These are phyloP conservation scores for Danionella dracula DNA, from an alignment of 2,797 vertebrate genomes.

Conservation along the genomic window DNA sequence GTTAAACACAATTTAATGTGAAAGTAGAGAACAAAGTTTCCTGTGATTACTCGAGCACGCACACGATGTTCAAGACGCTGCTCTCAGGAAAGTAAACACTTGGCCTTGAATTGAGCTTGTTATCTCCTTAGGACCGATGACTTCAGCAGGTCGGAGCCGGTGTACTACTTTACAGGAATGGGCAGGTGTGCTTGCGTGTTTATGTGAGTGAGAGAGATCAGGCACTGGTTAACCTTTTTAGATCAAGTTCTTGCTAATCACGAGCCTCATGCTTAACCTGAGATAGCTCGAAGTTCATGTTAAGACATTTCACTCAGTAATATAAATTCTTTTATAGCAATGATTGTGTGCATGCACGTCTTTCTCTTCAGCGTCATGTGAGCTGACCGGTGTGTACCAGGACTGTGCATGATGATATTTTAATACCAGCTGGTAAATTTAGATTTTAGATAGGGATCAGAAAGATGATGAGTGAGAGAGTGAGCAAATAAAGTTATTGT, in stretches of 20 bases:
- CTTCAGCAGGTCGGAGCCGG: conserved; percentile 18
- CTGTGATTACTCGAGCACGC: neutral
- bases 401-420: conserved; percentile 61
- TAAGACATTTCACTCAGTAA: neutral
- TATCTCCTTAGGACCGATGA: conserved; percentile 32
- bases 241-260: neutral
- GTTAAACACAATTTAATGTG: too few relatives aligned
- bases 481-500: too few relatives aligned
- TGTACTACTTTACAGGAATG: conserved; percentile 18
- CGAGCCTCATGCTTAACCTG: neutral
- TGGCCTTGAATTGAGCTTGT: conserved; percentile 12
- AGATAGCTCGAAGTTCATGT: neutral
- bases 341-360: neutral
- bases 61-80: conserved; percentile 2
- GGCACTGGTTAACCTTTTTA: neutral
- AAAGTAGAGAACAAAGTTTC: neutral
- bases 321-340: neutral
- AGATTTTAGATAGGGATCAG: conserved; percentile 31
- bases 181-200: conserved; percentile 17
- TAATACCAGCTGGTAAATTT: conserved; percentile 62
- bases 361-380: conserved; percentile 6
- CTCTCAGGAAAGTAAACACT: neutral
- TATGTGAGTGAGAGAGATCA: neutral
- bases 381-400: conserved; percentile 40
- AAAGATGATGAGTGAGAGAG: neutral